These are phyloP conservation scores for Malurus alboscapulatus DNA, from an alignment of 2,113 vertebrate species.

Conservation along the genomic window DNA sequence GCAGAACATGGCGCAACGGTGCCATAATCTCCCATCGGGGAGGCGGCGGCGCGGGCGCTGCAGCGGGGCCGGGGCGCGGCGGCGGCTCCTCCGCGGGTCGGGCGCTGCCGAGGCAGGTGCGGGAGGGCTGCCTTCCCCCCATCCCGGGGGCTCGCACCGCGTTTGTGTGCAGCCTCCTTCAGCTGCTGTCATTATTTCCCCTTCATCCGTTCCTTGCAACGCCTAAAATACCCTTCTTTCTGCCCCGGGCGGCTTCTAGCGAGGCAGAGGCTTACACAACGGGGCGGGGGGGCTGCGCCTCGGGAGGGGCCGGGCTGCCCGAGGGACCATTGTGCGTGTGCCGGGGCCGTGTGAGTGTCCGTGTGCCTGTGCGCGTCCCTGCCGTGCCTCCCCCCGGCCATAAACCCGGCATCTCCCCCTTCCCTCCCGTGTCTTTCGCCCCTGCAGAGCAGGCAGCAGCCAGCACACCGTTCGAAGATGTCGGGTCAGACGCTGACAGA, in stretches of 20 bases:
- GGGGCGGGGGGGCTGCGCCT: background rate
- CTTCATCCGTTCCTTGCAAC: background rate
- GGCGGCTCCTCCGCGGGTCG: background rate
- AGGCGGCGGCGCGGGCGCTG: slow-evolving; percentile 1
- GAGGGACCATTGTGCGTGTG: background rate
- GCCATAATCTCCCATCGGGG: no score
- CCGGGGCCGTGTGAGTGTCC: background rate
- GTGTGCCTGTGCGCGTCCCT: background rate
- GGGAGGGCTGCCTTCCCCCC: background rate
- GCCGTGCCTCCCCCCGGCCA: background rate
- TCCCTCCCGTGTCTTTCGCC: slow-evolving; percentile 5
- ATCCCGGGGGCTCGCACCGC: background rate
- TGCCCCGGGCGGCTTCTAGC: background rate
- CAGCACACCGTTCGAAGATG: slow-evolving; percentile 83
- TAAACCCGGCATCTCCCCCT: background rate
- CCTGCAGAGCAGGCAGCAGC: slow-evolving; percentile 61
- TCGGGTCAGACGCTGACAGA: slow-evolving; percentile 98
- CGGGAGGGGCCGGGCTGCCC: background rate
- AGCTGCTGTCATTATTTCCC: background rate
- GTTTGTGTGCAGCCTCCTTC: background rate
- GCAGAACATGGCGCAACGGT: no score
- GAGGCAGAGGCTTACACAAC: slow-evolving; percentile 35
- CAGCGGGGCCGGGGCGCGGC: background rate
- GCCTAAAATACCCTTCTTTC: background rate
- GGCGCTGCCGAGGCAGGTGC: slow-evolving; percentile 8